Evolutionary conservation across 2,113 vertebrate species (phyloP).

Genomic region (Anhinga rufa): DNA sequence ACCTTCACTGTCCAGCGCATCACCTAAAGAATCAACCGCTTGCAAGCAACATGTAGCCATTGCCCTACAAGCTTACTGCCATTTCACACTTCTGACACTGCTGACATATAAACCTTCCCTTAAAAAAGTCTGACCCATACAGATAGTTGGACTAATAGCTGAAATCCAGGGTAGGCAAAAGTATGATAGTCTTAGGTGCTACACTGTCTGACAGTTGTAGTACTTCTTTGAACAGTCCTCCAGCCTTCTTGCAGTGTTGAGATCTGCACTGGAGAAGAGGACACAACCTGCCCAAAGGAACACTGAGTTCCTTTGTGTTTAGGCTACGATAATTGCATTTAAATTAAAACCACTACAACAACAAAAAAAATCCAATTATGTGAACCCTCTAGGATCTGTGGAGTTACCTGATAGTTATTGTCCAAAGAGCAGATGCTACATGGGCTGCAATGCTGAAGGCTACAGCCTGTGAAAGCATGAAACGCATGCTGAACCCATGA

Average conservation of each 20-base stretch:
- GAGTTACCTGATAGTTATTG: neutral
- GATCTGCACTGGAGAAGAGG: neutral
- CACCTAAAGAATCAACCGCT: neutral
- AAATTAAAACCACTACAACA: neutral
- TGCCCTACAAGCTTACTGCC: neutral
- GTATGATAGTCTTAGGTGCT: neutral
- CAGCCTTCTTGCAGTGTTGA: neutral
- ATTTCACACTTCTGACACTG: neutral
- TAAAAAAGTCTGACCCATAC: neutral
- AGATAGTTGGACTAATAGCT: neutral
- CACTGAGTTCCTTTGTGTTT: neutral
- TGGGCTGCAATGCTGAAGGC: neutral
- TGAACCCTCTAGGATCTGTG: neutral
- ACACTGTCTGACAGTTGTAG: neutral
- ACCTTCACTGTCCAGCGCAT: neutral
- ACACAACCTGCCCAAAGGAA: neutral
- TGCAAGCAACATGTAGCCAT: neutral
- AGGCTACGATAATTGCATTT: neutral
- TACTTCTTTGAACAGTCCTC: neutral
- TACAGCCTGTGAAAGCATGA: neutral
- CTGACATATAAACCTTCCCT: neutral
- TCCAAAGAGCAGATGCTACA: neutral
- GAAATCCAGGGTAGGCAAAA: neutral
- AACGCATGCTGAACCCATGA: neutral
- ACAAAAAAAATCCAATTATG: rapidly evolving